Conservation (phyloP, 2,888 invertebrate genomes). For the Dilophus febrilis region DNA sequence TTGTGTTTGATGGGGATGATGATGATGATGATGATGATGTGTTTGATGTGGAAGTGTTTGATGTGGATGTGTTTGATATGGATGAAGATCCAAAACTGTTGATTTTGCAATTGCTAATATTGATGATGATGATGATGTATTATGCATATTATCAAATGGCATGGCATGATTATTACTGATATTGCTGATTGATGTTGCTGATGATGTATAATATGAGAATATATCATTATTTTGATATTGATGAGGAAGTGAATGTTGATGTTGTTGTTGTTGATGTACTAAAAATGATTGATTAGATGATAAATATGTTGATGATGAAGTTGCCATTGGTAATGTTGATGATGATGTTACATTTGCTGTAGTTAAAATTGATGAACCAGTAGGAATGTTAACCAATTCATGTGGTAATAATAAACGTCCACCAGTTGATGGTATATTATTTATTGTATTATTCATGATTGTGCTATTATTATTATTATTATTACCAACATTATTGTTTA, state of each 20-base stretch:
- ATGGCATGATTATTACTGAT: not conserved
- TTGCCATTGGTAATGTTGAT: constrained; percentile 5
- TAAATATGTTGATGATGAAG: constrained; percentile 7
- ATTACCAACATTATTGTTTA: constrained; percentile 3
- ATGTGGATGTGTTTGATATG: constrained; percentile 2
- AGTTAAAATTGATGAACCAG: constrained; percentile 4
- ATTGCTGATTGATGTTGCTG: constrained; percentile 4
- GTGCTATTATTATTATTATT: too few species aligned
- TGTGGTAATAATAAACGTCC: constrained; percentile 22
- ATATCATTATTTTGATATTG: constrained; percentile 4
- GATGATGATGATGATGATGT: constrained; percentile 2
- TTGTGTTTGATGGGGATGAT: constrained; percentile 4
- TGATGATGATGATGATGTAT: constrained; percentile 3
- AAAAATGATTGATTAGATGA: not conserved
- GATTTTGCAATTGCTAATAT: not conserved
- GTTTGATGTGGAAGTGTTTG: constrained; percentile 4
- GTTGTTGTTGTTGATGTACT: constrained; percentile 13
- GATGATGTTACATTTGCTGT: constrained; percentile 6
- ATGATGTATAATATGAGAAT: constrained; percentile 2
- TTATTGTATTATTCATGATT: too few species aligned
- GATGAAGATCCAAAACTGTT: not conserved
- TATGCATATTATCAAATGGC: not conserved
- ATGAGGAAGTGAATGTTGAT: too few species aligned
- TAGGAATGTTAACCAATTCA: constrained; percentile 27
- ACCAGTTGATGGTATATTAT: not conserved